phyloP scores from a whole-genome alignment of 1,140 invertebrate species.

The Trypoxylus dichotomus region DNA sequence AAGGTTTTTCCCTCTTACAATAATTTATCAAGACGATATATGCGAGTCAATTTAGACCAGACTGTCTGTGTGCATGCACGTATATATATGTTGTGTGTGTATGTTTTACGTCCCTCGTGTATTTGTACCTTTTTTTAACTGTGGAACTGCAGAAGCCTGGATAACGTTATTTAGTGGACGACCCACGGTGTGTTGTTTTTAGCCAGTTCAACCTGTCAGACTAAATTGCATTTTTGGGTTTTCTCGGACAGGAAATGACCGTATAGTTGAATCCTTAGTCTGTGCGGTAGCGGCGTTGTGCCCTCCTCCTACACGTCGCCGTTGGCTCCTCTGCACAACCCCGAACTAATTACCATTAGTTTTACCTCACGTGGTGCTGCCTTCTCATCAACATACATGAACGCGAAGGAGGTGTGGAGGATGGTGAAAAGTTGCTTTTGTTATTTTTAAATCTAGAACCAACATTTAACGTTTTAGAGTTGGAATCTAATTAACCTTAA shows the following conservation, averaged over 20 bases:
- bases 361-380: conserved; percentile 1
- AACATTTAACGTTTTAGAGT: background rate
- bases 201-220: conserved; percentile 37
- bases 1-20: background rate
- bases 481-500: background rate
- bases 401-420: background rate
- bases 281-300: background rate
- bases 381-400: background rate
- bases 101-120: conserved; percentile 1
- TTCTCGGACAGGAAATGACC: conserved; percentile 46
- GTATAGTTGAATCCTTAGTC: conserved; percentile 38
- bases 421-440: background rate
- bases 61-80: background rate
- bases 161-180: conserved; percentile 6
- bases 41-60: background rate
- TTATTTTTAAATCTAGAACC: conserved; percentile 33
- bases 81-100: background rate
- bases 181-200: conserved; percentile 5
- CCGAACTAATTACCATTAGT: conserved; percentile 31
- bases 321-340: background rate
- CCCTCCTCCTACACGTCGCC: background rate
- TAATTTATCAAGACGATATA: conserved; percentile 7
- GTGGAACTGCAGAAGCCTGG: conserved; percentile 1
- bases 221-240: conserved; percentile 44
- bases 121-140: conserved; percentile 7